Evolutionary conservation across 2,888 invertebrate genomes (phyloP), one percentile per base, ranked within the genome.

Genomic region (Stramonita haemastoma): DNA sequence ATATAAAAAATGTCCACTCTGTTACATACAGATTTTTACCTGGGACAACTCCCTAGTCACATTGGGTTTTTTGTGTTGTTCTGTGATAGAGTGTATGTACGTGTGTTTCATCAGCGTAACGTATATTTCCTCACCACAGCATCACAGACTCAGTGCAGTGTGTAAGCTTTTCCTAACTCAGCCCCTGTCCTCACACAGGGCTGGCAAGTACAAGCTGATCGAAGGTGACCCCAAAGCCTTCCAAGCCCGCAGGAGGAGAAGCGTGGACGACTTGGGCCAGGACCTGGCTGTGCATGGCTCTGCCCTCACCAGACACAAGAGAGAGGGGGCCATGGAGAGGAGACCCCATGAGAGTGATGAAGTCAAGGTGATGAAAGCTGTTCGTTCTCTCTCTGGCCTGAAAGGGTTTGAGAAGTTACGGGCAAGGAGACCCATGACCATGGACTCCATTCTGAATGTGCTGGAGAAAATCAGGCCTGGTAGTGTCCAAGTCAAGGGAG

Each of bases 371-470:
- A 11, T 46, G 81, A 83, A 26, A 8, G 81, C 46, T 22, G 26
- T 83, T 26, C 11, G 26, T 22, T 2, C 13, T 8, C 81, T 83
- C 26, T 26, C 22, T 22, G 81, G 46, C 0, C 36, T 46, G 36
- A 5, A 22, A 5, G 15, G 36, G 26, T 8, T 79, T 34, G 79
- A 4, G 11, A 22, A 34, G 32, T 4, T 11, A 6, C 17, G 46
- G 26, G 22, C 11, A 36, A 29, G 6, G 11, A 8, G 46, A 46
- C 29, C 26, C 5, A 5, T 2, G 81, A 83, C 81, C 46, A 46
- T 83, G 81, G 81, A 83, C 81, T 22, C 36, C 81, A 83, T 83
- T 29, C 81, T 83, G 22, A 26, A 83, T 5, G 36, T 83, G 36
- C 46, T 83, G 81, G 36, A 36, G 22, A 5, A 6, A 36, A 46